phyloP scores from a whole-genome alignment of 1,140 invertebrate species.

The Muscidifurax raptorellus region DNA sequence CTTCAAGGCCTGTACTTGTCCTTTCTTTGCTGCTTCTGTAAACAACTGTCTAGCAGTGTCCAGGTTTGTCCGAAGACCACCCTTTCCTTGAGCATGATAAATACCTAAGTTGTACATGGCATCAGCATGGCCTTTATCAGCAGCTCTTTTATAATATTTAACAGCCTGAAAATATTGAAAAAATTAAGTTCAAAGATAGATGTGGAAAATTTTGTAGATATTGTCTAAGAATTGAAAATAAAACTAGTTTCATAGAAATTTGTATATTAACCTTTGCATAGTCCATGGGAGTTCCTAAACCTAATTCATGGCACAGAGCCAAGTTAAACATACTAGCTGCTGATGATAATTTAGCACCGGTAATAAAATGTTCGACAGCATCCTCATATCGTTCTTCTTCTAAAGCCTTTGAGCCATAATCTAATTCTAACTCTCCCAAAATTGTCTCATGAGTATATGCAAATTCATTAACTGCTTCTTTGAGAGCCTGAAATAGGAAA shows the following conservation, averaged over 20 bases:
- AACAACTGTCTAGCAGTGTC: constrained; percentile 75
- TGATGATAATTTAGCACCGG: constrained; percentile 76
- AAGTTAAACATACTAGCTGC: constrained; percentile 79
- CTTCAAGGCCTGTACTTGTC: constrained; percentile 76
- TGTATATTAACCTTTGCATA: constrained; percentile 73
- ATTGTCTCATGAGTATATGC: constrained; percentile 59
- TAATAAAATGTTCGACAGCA: constrained; percentile 72
- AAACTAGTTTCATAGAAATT: not conserved
- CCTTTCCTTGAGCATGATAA: constrained; percentile 79
- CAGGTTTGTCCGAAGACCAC: constrained; percentile 73
- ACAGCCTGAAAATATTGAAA: constrained; percentile 74
- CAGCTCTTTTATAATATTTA: constrained; percentile 77
- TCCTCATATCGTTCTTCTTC: constrained; percentile 66
- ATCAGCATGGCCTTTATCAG: constrained; percentile 77
- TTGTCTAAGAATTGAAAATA: too few relatives aligned
- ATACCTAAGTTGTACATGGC: constrained; percentile 81
- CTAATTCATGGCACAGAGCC: constrained; percentile 79
- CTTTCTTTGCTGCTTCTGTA: constrained; percentile 77
- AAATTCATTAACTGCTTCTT: constrained; percentile 63
- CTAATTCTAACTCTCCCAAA: constrained; percentile 70
- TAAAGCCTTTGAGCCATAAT: constrained; percentile 68
- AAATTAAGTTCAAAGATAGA: constrained; percentile 40
- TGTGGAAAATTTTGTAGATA: not conserved
- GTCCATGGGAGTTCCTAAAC: constrained; percentile 77
- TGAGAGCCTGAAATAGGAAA: constrained; percentile 58